phyloP scores from a whole-genome alignment of 2,888 invertebrate genomes.

The Perithous albicinctus region DNA sequence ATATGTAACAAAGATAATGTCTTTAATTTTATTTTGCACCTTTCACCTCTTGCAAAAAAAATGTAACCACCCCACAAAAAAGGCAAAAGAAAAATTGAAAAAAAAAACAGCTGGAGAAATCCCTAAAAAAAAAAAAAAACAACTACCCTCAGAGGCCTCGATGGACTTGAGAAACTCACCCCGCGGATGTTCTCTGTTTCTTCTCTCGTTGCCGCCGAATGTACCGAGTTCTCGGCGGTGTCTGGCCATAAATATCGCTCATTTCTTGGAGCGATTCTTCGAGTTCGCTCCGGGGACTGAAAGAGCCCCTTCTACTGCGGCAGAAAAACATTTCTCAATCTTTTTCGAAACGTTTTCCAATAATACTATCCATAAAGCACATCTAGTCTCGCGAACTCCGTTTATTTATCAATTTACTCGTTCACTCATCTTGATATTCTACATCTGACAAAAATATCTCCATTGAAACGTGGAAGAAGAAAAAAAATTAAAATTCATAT shows the following conservation, averaged over 20 bases:
- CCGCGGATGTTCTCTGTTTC: constrained; percentile 87
- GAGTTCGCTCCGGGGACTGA: constrained; percentile 72
- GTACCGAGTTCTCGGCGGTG: constrained; percentile 92
- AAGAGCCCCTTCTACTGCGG: constrained; percentile 67
- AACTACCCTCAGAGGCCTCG: background rate
- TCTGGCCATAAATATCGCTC: constrained; percentile 89
- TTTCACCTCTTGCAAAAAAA: too few species aligned
- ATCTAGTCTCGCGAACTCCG: background rate
- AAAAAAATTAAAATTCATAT: background rate
- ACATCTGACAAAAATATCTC: background rate
- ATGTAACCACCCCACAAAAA: background rate
- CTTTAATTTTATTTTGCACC: too few species aligned
- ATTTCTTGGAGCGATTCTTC: constrained; percentile 77
- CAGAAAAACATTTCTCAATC: constrained; percentile 62
- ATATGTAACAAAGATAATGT: too few species aligned
- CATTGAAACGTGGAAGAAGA: too few species aligned
- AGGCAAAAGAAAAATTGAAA: background rate
- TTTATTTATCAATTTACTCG: background rate
- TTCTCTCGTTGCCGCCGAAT: constrained; percentile 85
- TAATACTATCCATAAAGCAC: background rate
- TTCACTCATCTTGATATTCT: background rate
- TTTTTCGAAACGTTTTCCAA: constrained; percentile 24
- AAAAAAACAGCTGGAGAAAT: background rate
- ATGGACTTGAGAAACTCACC: constrained; percentile 81
- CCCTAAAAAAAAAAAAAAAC: background rate